Base-by-base conservation (phyloP, 2,888 invertebrate genomes). In the Diaphora mendica region DNA sequence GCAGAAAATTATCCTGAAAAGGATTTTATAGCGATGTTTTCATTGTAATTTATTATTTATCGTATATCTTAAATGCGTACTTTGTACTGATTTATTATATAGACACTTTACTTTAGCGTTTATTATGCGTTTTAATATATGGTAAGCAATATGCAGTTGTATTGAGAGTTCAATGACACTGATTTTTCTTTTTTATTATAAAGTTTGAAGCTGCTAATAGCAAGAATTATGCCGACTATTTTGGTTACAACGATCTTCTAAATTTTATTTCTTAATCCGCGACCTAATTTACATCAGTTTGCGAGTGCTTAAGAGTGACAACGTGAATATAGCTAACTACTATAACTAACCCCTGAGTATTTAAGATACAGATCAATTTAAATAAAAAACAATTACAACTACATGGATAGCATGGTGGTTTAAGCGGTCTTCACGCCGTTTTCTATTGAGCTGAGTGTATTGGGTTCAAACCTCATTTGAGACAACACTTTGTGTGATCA, bases 31-130 rank as follows among this genome's bases (percentile, higher is more conserved):
- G 17, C 2, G 33, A 44, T 51, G 33, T 66, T 70, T 39, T 13
- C 39, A 68, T 30, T 64, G 33, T 74, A 51, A 68, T 67, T 71
- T 68, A 74, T 74, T 71, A 66, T 64, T 74, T 67, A 51, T 64
- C 65, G 7, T 30, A 44, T 68, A 71, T 71, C 74, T 71, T 68
- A 74, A 74, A 68, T 23, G 33, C 33, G 71, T 71, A 30, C 51
- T 74, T 70, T 68, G 39, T 71, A 26, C n/a, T 71, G 71, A 74
- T 74, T 68, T 70, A 73, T 73, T 35, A 62, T 66, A 55, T 73
- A n/a, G n/a, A n/a, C n/a, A n/a, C n/a, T n/a, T n/a, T n/a, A 66
- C 70, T 73, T 66, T 66, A 11, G 13, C 15, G 11, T 62, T 74
- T 74, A 68, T 67, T 67, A 59, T 70, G 35, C 66, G 59, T 70